Conservation (phyloP, 2,797 vertebrate species). For the Dendrocincla fuliginosa region DNA sequence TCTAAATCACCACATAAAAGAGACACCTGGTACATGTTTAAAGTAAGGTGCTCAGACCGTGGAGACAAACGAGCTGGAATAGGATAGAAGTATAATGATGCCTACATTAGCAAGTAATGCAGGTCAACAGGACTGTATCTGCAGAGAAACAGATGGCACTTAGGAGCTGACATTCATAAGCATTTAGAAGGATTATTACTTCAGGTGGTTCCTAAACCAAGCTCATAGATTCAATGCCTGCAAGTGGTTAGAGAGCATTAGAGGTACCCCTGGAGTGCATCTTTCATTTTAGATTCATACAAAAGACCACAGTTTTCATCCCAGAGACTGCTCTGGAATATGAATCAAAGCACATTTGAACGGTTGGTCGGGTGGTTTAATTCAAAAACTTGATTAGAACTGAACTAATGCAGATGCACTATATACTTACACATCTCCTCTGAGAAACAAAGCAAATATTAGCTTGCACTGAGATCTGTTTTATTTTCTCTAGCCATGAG, state of each 20-base stretch:
- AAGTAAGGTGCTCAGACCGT: neutral
- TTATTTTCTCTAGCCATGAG: neutral
- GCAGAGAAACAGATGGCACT: constrained; percentile 1
- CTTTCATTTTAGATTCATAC: neutral
- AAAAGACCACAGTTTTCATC: neutral
- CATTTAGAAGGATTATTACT: constrained; percentile 5
- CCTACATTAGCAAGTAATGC: neutral
- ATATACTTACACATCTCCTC: neutral
- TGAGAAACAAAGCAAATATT: neutral
- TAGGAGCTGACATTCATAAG: neutral
- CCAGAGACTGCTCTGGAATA: neutral
- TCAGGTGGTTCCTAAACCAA: neutral
- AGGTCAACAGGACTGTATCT: neutral
- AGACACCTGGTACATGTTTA: neutral
- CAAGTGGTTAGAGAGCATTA: neutral
- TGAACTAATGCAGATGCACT: neutral
- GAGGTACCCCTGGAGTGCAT: neutral
- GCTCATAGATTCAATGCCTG: neutral
- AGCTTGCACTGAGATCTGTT: neutral
- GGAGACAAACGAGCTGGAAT: neutral
- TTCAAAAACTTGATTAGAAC: neutral
- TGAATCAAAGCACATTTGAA: neutral
- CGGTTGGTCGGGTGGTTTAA: neutral
- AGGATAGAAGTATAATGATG: neutral
- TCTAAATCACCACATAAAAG: neutral